phyloP scores from a whole-genome alignment of 2,797 vertebrate genomes.

The Orestias chungarensis region DNA sequence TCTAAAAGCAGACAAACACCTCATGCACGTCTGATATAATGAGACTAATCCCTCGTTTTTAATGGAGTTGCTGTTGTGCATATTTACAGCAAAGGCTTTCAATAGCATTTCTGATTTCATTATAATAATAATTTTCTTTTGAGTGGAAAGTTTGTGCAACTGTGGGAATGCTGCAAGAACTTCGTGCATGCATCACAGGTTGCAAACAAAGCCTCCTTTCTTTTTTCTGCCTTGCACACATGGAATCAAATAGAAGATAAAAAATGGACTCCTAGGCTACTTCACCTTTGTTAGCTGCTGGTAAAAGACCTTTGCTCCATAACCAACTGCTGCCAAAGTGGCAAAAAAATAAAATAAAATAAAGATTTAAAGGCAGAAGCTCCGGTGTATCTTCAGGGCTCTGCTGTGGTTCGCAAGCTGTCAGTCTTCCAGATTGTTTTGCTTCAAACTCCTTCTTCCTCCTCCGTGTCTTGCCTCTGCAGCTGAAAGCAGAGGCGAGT shows the following conservation, averaged over 20 bases:
- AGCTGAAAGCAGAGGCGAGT: slow-evolving; percentile 44
- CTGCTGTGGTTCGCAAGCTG: slow-evolving; percentile 40
- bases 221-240: neutral
- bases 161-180: slow-evolving; percentile 42
- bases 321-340: slow-evolving; percentile 1
- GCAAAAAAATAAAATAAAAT: slow-evolving; percentile 4
- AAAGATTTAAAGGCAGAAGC: slow-evolving; percentile 47
- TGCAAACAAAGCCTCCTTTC: slow-evolving; percentile 34
- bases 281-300: slow-evolving; percentile 39
- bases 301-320: slow-evolving; percentile 43
- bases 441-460: slow-evolving; percentile 31
- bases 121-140: slow-evolving; percentile 48
- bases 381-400: slow-evolving; percentile 38
- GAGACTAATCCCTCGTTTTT: slow-evolving; percentile 9
- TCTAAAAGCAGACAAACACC: slow-evolving; percentile 1
- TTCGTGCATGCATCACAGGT: slow-evolving; percentile 7
- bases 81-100: slow-evolving; percentile 53
- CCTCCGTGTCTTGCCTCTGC: slow-evolving; percentile 11
- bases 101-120: slow-evolving; percentile 34
- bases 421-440: slow-evolving; percentile 48
- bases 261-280: slow-evolving; percentile 45
- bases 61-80: slow-evolving; percentile 49
- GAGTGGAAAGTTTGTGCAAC: slow-evolving; percentile 29
- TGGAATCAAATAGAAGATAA: slow-evolving; percentile 10
- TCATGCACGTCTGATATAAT: slow-evolving; percentile 1